A percentile compares a stretch with the other conserved stretches of the same genome.
These are phyloP conservation scores for Brachyopa scutellaris DNA, from an alignment of 2,888 invertebrate genomes.

Conservation along the genomic window DNA sequence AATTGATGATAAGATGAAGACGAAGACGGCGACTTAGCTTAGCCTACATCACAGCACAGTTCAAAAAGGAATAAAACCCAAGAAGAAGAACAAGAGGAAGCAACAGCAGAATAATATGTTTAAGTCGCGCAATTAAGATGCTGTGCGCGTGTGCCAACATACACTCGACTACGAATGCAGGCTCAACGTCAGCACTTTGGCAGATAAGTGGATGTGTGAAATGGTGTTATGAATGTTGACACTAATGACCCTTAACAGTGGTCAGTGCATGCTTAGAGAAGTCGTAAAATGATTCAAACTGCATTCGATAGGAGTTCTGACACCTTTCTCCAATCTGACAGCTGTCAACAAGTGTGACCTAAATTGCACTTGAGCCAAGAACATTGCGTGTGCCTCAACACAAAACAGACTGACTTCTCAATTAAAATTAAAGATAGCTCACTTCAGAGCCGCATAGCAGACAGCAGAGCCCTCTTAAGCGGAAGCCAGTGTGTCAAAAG, in stretches of 20 bases:
- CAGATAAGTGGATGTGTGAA: slow-evolving; percentile 50
- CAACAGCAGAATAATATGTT: slow-evolving; percentile 44
- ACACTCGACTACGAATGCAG: slow-evolving; percentile 23
- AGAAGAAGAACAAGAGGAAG: background rate
- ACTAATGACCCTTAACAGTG: slow-evolving; percentile 67
- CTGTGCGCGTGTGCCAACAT: slow-evolving; percentile 64
- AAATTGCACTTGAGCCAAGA: slow-evolving; percentile 33
- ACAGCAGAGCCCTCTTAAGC: slow-evolving; percentile 48
- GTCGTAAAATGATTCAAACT: slow-evolving; percentile 12
- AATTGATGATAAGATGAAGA: slow-evolving; percentile 67
- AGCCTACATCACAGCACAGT: slow-evolving; percentile 46
- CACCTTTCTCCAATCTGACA: slow-evolving; percentile 29
- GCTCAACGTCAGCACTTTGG: background rate
- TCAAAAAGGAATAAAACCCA: background rate
- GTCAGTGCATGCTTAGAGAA: slow-evolving; percentile 19
- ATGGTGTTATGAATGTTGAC: slow-evolving; percentile 57
- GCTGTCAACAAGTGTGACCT: slow-evolving; percentile 62
- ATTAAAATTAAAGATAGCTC: slow-evolving; percentile 56
- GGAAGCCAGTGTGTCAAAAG: slow-evolving; percentile 68
- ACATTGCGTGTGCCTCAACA: slow-evolving; percentile 48
- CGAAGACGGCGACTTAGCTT: slow-evolving; percentile 41
- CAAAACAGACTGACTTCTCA: slow-evolving; percentile 48
- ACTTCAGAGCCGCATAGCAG: slow-evolving; percentile 53
- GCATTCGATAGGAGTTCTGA: slow-evolving; percentile 10
- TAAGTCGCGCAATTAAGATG: slow-evolving; percentile 69